phyloP scores from a whole-genome alignment of 2,113 vertebrate genomes.

The Chroicocephalus ridibundus region DNA sequence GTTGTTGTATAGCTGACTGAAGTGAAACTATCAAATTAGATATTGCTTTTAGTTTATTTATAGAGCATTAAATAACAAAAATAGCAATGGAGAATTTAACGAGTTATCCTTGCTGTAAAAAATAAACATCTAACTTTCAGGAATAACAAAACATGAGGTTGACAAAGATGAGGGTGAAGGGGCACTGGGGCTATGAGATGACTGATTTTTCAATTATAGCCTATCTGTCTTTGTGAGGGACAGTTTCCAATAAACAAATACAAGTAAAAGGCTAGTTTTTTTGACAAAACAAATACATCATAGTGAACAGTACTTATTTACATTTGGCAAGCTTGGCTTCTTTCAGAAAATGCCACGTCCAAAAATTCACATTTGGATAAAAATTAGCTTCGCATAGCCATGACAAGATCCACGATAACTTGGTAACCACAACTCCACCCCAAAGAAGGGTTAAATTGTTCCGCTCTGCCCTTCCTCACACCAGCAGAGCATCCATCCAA shows the following conservation, averaged over 20 bases:
- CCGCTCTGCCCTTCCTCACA: not conserved
- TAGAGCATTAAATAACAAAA: not conserved
- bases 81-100: not conserved
- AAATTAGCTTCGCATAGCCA: rapidly evolving
- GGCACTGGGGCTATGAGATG: not conserved
- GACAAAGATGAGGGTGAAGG: not conserved
- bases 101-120: not conserved
- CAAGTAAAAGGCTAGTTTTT: not conserved
- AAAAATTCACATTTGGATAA: not conserved
- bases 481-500: not conserved
- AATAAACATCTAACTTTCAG: not conserved
- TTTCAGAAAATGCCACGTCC: not conserved
- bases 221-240: not conserved
- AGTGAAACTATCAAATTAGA: not conserved
- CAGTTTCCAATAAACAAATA: not conserved
- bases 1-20: not conserved
- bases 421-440: not conserved
- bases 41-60: not conserved
- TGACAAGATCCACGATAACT: not conserved
- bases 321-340: not conserved
- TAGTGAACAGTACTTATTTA: not conserved
- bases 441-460: not conserved
- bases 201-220: not conserved
- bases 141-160: not conserved
- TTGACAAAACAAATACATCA: not conserved